These are phyloP conservation scores for Pterocles orientalis DNA, from an alignment of 2,113 vertebrate genomes.

Conservation along the genomic window DNA sequence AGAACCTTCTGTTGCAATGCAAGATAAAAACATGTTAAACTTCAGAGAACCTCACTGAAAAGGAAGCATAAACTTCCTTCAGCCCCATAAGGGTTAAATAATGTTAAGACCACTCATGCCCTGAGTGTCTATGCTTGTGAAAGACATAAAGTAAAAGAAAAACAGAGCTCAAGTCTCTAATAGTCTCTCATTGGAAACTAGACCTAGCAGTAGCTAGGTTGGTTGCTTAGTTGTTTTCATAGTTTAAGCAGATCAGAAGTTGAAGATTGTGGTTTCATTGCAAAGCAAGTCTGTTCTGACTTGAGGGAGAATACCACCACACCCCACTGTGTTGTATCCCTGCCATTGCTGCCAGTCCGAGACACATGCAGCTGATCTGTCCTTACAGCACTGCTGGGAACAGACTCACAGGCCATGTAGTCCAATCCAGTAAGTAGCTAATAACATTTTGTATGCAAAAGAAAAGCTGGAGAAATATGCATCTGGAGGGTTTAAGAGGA, in stretches of 20 bases:
- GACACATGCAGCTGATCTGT: accelerated
- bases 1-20: background rate
- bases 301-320: background rate
- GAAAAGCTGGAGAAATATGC: background rate
- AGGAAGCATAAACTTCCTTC: background rate
- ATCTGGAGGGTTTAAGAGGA: conserved; percentile 8
- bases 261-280: background rate
- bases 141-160: background rate
- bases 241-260: background rate
- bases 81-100: background rate
- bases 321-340: accelerated
- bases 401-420: background rate
- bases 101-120: background rate
- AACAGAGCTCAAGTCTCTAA: background rate
- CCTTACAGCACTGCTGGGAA: background rate
- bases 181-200: background rate
- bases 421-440: background rate
- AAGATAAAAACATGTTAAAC: background rate
- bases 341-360: background rate
- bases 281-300: background rate
- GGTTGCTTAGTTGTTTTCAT: background rate
- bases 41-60: background rate
- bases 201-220: background rate
- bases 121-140: background rate
- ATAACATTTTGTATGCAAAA: background rate